Base-by-base conservation (phyloP, 2,113 vertebrate genomes). In the Procavia capensis region DNA sequence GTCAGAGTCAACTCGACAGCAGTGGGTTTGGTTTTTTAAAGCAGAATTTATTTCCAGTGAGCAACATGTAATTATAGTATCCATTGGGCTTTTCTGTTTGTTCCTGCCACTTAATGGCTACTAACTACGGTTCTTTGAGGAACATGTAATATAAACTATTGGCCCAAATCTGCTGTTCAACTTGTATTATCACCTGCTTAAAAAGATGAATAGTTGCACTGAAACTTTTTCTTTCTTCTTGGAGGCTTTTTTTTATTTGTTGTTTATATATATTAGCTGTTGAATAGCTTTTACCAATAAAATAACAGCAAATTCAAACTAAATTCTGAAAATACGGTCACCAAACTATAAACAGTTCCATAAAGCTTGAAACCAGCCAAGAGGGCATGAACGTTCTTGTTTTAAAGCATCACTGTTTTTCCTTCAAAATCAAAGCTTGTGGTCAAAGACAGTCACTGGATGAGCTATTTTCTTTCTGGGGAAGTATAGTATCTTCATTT, bases 401-500 rank as follows among this genome's bases (percentile, higher is more conserved):
- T 50, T 13, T 47, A 91, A 87, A 89, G 50, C 50, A 87, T 68
- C 45, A 47, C 3, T 92, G n/a, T 50, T 64, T 94, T 94, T 91
- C 66, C 90, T 79, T 9, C 79, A 94, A 96, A 80, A 88, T 83
- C 17, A 25, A 66, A 80, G 70, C 10, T 4, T 39, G 36, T 59
- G 19, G 61, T 92, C 45, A 76, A 24, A 70, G 78, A 74, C 22
- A 95, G 63, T 80, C 45, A 75, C 10, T 27, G 74, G 95, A 9
- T 74, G 86, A 61, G 27, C 43, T 36, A 66, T 34, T 95, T 92
- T 74, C 27, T 54, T 87, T 86, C 34, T 86, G 70, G 96, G 78
- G 87, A 85, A 90, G 79, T 95, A 88, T 61, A 25, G 8, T 78
- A 20, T 50, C 80, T 88, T 63, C 17, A 34, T 45, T 66, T 72